Conservation (phyloP, 2,797 vertebrate species). For the Mastacembelus armatus region DNA sequence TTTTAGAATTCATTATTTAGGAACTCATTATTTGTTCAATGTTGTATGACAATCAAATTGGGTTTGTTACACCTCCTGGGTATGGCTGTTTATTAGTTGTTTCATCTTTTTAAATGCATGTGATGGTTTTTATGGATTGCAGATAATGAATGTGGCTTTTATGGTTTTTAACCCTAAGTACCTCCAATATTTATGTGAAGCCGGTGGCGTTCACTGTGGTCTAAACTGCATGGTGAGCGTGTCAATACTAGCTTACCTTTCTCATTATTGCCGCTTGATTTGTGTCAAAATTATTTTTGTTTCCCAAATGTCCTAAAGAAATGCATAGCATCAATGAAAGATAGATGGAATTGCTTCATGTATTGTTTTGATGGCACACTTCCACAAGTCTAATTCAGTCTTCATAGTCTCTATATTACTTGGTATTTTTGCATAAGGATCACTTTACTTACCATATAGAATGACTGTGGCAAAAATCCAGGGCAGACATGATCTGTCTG, state of each 20-base stretch:
- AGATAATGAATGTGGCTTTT: constrained; percentile 24
- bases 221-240: neutral
- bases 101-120: constrained; percentile 19
- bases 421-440: too few species aligned
- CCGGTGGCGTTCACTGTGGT: neutral
- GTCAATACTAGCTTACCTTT: neutral
- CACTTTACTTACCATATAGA: constrained; percentile 93
- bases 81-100: constrained; percentile 20
- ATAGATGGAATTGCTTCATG: neutral
- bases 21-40: constrained; percentile 61
- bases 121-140: constrained; percentile 22
- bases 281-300: too few species aligned
- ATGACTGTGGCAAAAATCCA: constrained; percentile 99
- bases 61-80: constrained; percentile 37
- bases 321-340: too few species aligned
- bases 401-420: too few species aligned
- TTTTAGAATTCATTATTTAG: constrained; percentile 49
- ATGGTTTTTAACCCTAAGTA: neutral
- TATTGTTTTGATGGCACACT: too few species aligned
- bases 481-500: constrained; percentile 98
- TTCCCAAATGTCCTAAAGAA: too few species aligned
- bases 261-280: too few species aligned
- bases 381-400: too few species aligned
- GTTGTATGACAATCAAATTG: constrained; percentile 47
- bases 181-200: neutral